A percentile compares a stretch with the other conserved stretches of the same genome.
These are phyloP conservation scores for Epinephelus fuscoguttatus DNA, from an alignment of 2,113 vertebrate genomes.

Conservation along the genomic window DNA sequence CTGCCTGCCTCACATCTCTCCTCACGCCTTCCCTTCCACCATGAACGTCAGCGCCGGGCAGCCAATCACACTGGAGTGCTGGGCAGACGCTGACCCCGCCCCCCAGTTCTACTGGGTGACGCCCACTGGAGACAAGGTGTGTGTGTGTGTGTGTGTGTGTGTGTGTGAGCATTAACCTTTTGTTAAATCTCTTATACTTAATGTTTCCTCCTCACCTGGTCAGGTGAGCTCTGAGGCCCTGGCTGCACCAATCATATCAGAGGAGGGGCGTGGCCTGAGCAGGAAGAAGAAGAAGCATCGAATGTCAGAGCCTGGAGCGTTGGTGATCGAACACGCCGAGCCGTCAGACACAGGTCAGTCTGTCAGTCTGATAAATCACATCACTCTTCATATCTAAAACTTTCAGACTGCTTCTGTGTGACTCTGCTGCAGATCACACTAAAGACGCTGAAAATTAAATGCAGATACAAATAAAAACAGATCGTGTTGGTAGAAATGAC, in stretches of 20 bases:
- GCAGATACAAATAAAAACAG: too few relatives aligned
- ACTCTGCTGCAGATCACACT: too few relatives aligned
- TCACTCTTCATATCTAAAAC: too few relatives aligned
- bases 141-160: not conserved
- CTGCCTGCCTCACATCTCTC: slow-evolving; percentile 84
- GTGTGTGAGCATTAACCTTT: too few relatives aligned
- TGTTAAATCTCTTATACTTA: not conserved
- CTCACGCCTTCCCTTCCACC: slow-evolving; percentile 74
- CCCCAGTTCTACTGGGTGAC: slow-evolving; percentile 89
- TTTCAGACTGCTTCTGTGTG: too few relatives aligned
- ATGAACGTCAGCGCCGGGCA: slow-evolving; percentile 81
- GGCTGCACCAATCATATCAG: slow-evolving; percentile 67
- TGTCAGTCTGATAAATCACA: too few relatives aligned
- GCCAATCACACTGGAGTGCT: slow-evolving; percentile 84
- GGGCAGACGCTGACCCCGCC: slow-evolving; percentile 84
- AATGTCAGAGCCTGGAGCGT: slow-evolving; percentile 79
- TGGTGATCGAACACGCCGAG: slow-evolving; percentile 83
- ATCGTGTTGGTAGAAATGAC: too few relatives aligned
- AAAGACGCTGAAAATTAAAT: too few relatives aligned
- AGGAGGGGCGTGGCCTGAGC: slow-evolving; percentile 63
- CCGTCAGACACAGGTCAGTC: slow-evolving; percentile 79
- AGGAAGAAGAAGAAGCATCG: slow-evolving; percentile 75
- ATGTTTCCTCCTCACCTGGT: not conserved
- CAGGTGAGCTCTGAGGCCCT: slow-evolving; percentile 81
- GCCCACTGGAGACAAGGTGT: slow-evolving; percentile 85